Conservation (phyloP, 30 jellyfish, hydroid and myxozoan species). For the Rhopilema esculentum region DNA sequence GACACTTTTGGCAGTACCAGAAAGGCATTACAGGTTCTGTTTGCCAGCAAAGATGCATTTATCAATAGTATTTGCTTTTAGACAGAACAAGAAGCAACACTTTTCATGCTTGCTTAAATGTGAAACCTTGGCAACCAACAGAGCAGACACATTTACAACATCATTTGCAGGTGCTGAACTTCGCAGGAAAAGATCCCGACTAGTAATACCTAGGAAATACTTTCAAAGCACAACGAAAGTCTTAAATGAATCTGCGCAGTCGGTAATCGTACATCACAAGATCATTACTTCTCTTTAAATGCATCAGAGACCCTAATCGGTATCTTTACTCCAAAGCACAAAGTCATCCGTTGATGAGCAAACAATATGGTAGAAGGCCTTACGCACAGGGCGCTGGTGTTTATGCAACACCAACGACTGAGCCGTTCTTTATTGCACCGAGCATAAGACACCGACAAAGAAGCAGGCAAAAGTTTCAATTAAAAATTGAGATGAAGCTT, state of each 20-base stretch:
- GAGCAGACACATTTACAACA: neutral
- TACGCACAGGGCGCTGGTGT: neutral
- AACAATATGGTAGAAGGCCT: neutral
- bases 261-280: no score
- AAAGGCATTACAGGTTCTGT: no score
- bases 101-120: neutral
- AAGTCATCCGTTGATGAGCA: no score
- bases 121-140: neutral
- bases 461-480: neutral
- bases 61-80: neutral
- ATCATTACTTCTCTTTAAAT: no score
- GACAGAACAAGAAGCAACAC: no score
- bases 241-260: neutral
- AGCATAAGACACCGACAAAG: neutral
- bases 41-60: no score
- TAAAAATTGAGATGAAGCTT: neutral
- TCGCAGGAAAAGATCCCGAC: no score
- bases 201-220: neutral
- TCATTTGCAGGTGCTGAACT: neutral
- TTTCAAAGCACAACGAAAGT: neutral
- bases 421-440: neutral
- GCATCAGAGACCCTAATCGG: no score
- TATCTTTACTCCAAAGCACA: no score
- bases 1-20: no score
- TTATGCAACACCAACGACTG: neutral